A percentile compares a stretch with the other conserved stretches of the same genome.
Conservation (phyloP, 2,113 vertebrate genomes). For the Anser brachyrhynchus region DNA sequence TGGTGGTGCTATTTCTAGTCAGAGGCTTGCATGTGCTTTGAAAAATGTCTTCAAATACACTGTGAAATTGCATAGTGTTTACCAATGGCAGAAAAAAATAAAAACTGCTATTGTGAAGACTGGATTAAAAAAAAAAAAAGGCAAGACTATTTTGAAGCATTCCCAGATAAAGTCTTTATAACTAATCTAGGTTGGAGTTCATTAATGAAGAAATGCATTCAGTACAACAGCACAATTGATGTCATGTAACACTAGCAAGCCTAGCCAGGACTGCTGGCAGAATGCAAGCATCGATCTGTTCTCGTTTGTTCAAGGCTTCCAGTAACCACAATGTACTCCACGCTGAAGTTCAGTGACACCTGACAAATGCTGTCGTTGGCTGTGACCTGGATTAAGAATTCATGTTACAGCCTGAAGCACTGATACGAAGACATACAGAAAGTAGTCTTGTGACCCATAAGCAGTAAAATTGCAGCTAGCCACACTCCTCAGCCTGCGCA, state of each 20-base stretch:
- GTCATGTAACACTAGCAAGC: constrained; percentile 31
- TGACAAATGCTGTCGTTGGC: background rate
- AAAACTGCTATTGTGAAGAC: background rate
- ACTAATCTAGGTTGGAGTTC: constrained; percentile 50
- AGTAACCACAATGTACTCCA: background rate
- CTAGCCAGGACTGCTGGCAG: constrained; percentile 51
- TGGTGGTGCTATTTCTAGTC: background rate
- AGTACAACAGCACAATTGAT: constrained; percentile 30
- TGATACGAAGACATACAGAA: background rate
- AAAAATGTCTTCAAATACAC: background rate
- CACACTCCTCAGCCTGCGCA: background rate
- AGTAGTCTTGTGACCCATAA: background rate
- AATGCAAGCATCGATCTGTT: constrained; percentile 37
- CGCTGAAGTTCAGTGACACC: background rate
- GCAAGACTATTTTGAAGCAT: background rate
- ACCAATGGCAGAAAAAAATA: background rate
- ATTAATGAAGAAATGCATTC: constrained; percentile 54
- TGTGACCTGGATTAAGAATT: background rate
- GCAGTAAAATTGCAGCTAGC: background rate
- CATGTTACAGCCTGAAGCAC: background rate
- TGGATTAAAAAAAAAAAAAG: background rate
- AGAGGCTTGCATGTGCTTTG: background rate
- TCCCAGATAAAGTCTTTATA: constrained; percentile 34
- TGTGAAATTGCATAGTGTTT: background rate
- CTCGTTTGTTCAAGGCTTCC: constrained; percentile 52